Percentiles rank a stretch among this genome's conserved stretches.
phyloP scores from a whole-genome alignment of 2,888 invertebrate genomes.

The Branchipolynoe longqiensis region DNA sequence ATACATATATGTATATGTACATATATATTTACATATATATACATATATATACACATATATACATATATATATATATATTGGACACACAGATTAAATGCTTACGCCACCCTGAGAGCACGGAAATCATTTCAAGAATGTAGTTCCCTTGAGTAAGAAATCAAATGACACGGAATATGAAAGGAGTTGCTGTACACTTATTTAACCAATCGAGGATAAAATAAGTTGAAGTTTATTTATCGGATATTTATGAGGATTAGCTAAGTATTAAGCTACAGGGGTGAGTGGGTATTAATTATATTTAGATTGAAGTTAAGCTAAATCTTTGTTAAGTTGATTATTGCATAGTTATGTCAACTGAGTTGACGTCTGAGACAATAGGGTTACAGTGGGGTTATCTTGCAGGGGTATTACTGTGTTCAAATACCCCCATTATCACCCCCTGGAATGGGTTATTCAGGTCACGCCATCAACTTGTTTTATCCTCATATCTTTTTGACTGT shows the following conservation, averaged over 20 bases:
- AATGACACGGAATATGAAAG: slow-evolving; percentile 49
- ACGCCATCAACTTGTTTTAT: slow-evolving; percentile 60
- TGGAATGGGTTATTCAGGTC: not conserved
- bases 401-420: slow-evolving; percentile 25
- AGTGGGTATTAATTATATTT: slow-evolving; percentile 20
- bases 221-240: slow-evolving; percentile 49
- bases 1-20: too few species aligned
- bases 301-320: slow-evolving; percentile 8
- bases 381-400: not conserved
- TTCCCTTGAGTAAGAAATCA: slow-evolving; percentile 50
- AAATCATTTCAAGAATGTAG: slow-evolving; percentile 42
- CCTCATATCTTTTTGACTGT: slow-evolving; percentile 57
- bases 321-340: slow-evolving; percentile 27
- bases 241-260: slow-evolving; percentile 39
- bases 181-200: slow-evolving; percentile 58
- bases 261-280: slow-evolving; percentile 40
- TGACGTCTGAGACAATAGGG: slow-evolving; percentile 3
- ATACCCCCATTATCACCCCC: not conserved
- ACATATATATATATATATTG: too few species aligned
- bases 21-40: too few species aligned
- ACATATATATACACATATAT: too few species aligned
- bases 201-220: slow-evolving; percentile 58
- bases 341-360: slow-evolving; percentile 23
- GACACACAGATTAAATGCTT: not conserved
- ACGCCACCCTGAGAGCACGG: slow-evolving; percentile 51